Percentiles rank a stretch among this genome's conserved stretches.
Evolutionary conservation across 2,113 vertebrate genomes (phyloP).

Genomic region (Chamaetylas fuelleborni): DNA sequence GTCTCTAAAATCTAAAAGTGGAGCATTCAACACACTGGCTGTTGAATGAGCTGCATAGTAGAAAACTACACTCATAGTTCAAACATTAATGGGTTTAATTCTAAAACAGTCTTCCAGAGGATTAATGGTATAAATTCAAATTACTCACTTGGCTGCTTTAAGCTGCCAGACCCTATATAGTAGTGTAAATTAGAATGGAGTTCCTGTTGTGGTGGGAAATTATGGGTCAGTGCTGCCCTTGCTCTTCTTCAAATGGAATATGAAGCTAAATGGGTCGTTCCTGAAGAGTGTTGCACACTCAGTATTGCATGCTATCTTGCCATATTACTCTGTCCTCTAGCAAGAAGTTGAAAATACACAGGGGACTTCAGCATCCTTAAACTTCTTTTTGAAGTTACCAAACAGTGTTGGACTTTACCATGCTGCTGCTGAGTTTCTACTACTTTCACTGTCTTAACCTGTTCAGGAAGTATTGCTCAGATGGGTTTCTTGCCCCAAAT

Average conservation of each 20-base stretch:
- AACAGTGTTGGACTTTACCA: background rate
- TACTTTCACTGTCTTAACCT: background rate
- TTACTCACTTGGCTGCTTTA: background rate
- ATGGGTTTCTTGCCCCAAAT: background rate
- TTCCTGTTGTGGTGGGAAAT: background rate
- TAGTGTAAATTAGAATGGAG: background rate
- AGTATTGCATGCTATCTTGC: background rate
- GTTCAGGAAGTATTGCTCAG: background rate
- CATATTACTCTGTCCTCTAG: background rate
- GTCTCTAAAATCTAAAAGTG: background rate
- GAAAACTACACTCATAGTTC: background rate
- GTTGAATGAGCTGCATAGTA: background rate
- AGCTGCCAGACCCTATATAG: accelerated
- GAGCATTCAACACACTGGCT: background rate
- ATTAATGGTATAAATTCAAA: background rate
- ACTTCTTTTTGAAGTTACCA: background rate
- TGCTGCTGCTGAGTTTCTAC: background rate
- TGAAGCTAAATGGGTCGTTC: background rate
- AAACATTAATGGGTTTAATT: background rate
- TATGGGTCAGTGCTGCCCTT: background rate
- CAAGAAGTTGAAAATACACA: background rate
- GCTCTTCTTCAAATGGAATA: background rate
- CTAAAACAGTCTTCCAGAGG: background rate
- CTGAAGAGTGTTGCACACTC: background rate
- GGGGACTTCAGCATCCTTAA: background rate